A percentile compares a stretch with the other conserved stretches of the same genome.
phyloP scores from a whole-genome alignment of 2,113 vertebrate species.

The Cygnus atratus region DNA sequence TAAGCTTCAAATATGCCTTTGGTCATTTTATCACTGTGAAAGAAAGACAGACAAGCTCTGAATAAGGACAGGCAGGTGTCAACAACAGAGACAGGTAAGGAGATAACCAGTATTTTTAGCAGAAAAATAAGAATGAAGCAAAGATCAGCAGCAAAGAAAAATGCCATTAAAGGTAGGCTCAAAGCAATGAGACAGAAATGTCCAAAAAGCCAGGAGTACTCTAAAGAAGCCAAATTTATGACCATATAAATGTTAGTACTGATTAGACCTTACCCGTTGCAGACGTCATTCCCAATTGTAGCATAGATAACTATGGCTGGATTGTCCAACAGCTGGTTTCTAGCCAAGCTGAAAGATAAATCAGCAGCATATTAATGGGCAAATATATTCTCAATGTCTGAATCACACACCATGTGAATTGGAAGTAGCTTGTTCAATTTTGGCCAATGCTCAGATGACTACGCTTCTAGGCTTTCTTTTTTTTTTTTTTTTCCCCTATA shows the following conservation, averaged over 20 bases:
- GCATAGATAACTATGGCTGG: slow-evolving; percentile 75
- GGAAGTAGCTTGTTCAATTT: neutral
- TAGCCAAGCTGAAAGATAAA: slow-evolving; percentile 72
- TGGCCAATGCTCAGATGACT: neutral
- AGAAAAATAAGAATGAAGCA: neutral
- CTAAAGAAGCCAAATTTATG: neutral
- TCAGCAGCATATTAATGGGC: neutral
- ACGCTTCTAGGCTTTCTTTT: fast-evolving
- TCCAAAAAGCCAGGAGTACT: neutral
- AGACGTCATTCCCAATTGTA: slow-evolving; percentile 82
- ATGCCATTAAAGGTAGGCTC: fast-evolving
- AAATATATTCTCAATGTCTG: neutral
- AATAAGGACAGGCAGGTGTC: neutral
- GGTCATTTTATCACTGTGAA: neutral
- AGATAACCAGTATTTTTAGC: neutral
- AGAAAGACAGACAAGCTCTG: neutral
- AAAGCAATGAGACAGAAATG: neutral
- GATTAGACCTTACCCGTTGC: slow-evolving; percentile 71
- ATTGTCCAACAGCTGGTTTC: slow-evolving; percentile 73
- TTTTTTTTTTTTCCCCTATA: neutral
- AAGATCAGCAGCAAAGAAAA: neutral
- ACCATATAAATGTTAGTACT: neutral
- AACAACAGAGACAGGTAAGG: neutral
- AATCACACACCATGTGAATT: neutral
- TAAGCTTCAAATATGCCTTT: neutral